These are phyloP conservation scores for Marisa cornuarietis DNA, from an alignment of 1,140 invertebrate species.

Conservation along the genomic window DNA sequence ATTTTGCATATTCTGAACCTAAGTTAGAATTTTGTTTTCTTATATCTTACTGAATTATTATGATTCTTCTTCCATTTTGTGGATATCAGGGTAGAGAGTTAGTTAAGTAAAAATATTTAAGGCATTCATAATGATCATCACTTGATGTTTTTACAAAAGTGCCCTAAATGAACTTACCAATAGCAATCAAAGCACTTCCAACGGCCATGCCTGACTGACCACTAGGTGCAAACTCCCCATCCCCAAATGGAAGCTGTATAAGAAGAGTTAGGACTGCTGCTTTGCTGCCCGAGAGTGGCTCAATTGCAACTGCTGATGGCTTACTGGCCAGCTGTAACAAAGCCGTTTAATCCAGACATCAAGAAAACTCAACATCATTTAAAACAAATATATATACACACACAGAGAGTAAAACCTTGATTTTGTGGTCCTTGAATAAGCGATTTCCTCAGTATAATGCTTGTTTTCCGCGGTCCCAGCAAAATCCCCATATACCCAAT, in stretches of 20 bases:
- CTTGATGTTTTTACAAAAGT: background rate
- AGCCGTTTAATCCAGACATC: no score
- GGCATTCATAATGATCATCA: background rate
- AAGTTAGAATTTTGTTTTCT: no score
- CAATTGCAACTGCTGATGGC: conserved; percentile 91
- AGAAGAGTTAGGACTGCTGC: conserved; percentile 92
- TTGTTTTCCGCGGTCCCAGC: no score
- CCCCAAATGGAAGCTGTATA: conserved; percentile 82
- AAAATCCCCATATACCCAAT: no score
- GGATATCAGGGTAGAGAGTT: background rate
- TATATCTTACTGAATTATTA: background rate
- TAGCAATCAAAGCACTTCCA: conserved; percentile 60
- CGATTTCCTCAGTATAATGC: no score
- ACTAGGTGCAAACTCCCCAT: conserved; percentile 80
- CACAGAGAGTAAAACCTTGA: no score
- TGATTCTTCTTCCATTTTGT: background rate
- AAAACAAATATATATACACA: no score
- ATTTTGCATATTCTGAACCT: no score
- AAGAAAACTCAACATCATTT: no score
- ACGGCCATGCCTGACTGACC: conserved; percentile 77
- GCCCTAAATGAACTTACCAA: conserved; percentile 47
- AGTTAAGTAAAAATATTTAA: background rate
- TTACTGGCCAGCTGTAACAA: conserved; percentile 43
- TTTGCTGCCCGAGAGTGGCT: conserved; percentile 88
- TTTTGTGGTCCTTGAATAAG: no score